These are phyloP conservation scores for Drosophila koepferae DNA, from an alignment of 2,888 invertebrate species.

Conservation along the genomic window DNA sequence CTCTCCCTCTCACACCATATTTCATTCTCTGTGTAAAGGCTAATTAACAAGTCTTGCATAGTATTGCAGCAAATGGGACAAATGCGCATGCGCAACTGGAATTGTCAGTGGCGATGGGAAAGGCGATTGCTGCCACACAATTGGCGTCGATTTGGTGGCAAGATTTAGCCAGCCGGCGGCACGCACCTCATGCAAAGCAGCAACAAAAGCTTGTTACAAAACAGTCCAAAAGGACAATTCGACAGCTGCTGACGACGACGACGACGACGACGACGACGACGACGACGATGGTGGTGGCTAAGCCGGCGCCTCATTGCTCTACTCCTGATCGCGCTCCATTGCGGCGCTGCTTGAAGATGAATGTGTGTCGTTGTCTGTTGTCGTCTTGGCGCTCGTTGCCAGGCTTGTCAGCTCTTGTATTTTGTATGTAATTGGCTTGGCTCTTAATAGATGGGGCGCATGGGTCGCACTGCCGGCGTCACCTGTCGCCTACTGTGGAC, in stretches of 20 bases:
- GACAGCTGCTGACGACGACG: constrained; percentile 17
- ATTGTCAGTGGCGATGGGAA: constrained; percentile 38
- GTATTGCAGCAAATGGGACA: constrained; percentile 56
- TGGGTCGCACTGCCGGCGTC: constrained; percentile 60
- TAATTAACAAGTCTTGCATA: constrained; percentile 72
- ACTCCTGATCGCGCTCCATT: constrained; percentile 11
- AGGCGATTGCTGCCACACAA: constrained; percentile 65
- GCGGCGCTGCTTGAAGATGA: constrained; percentile 72
- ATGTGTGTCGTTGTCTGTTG: constrained; percentile 69
- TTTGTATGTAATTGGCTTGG: constrained; percentile 77
- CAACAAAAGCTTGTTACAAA: constrained; percentile 63
- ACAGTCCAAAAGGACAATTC: constrained; percentile 37
- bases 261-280: constrained; percentile 8
- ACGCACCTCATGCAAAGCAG: constrained; percentile 70
- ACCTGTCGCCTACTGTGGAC: constrained; percentile 74
- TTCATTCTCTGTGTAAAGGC: constrained; percentile 37
- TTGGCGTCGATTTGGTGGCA: constrained; percentile 64
- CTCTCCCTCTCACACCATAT: background rate
- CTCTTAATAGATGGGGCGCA: constrained; percentile 56
- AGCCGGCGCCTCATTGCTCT: constrained; percentile 64
- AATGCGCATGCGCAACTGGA: constrained; percentile 62
- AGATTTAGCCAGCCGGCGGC: constrained; percentile 27
- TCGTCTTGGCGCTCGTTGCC: constrained; percentile 47
- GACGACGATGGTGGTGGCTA: constrained; percentile 53
- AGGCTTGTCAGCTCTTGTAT: constrained; percentile 63